phyloP scores from a whole-genome alignment of 2,113 vertebrate species.

The Otus sunia region DNA sequence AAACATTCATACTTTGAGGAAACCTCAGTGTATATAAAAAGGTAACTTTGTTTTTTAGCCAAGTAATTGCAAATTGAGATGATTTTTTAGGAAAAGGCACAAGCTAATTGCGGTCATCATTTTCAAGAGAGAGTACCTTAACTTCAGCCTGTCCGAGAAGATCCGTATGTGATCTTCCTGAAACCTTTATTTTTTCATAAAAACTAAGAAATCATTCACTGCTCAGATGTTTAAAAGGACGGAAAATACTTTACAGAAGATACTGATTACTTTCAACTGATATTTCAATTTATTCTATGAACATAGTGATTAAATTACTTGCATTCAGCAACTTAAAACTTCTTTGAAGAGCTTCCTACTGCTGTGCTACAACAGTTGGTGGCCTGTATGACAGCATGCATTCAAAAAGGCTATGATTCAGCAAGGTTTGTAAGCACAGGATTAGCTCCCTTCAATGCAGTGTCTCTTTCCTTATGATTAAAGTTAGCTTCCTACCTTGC shows the following conservation, averaged over 20 bases:
- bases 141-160: neutral
- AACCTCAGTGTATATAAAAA: neutral
- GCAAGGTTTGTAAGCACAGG: neutral
- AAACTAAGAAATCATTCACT: neutral
- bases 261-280: neutral
- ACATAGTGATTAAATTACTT: neutral
- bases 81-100: neutral
- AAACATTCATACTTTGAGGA: neutral
- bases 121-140: neutral
- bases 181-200: neutral
- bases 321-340: neutral
- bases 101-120: neutral
- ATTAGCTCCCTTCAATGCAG: neutral
- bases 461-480: neutral
- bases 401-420: neutral
- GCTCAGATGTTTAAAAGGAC: neutral
- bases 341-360: neutral
- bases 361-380: neutral
- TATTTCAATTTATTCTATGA: neutral
- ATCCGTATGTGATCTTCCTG: neutral
- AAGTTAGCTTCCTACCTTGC: conserved; percentile 3
- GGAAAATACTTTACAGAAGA: neutral
- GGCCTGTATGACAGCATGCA: neutral
- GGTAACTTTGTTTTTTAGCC: neutral
- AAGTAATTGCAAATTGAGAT: neutral